A percentile compares a stretch with the other conserved stretches of the same genome.
Conservation (phyloP, 2,113 vertebrate species). For the Smithornis capensis region DNA sequence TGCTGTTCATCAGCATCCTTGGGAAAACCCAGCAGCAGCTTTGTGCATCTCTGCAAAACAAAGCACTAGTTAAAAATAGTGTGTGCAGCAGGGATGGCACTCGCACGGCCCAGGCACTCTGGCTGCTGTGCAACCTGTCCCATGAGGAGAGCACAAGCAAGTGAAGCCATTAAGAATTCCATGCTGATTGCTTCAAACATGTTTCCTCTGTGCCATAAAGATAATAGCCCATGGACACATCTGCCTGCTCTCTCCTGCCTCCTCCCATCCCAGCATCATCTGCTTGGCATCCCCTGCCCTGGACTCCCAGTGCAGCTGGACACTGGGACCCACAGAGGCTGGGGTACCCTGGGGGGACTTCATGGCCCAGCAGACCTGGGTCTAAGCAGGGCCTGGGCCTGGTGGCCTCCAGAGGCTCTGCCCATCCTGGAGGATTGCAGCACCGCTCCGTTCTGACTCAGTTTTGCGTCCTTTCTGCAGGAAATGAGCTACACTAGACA, state of each 20-base stretch:
- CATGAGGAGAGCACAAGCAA: conserved; percentile 83
- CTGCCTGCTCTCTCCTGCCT: conserved; percentile 30
- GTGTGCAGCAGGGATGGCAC: conserved; percentile 68
- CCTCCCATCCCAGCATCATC: not conserved
- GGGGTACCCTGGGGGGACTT: not conserved
- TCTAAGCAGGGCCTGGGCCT: not conserved
- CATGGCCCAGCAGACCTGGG: not conserved
- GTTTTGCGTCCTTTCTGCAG: not conserved
- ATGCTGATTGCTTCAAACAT: conserved; percentile 89
- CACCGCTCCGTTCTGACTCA: not conserved
- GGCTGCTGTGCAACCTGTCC: conserved; percentile 76
- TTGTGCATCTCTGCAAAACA: conserved; percentile 71
- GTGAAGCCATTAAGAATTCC: conserved; percentile 92
- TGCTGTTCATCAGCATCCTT: conserved; percentile 51
- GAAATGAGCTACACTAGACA: not conserved
- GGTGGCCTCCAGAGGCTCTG: not conserved
- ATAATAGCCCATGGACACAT: conserved; percentile 80
- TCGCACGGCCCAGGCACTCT: conserved; percentile 76
- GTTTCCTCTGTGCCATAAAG: conserved; percentile 84
- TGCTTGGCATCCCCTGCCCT: not conserved
- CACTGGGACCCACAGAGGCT: not conserved
- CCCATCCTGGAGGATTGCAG: not conserved
- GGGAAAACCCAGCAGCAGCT: conserved; percentile 24
- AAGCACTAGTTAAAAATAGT: conserved; percentile 71
- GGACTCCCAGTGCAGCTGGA: not conserved